These are phyloP conservation scores for Aplocera efformata DNA, from an alignment of 2,888 invertebrate genomes.

Conservation along the genomic window DNA sequence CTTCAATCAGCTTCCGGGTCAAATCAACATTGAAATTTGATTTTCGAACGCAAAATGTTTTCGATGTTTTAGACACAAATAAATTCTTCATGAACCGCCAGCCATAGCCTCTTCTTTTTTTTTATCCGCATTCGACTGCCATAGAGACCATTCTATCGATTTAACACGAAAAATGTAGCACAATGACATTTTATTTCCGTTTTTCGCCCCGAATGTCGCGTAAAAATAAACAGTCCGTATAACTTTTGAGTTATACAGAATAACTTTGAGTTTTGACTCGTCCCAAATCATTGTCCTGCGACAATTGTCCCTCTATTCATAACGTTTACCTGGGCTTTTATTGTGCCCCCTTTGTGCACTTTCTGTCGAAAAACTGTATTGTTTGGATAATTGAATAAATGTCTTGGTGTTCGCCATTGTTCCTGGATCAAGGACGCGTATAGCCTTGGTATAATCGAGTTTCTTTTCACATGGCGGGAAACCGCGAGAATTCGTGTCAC, in stretches of 20 bases:
- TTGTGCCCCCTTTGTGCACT: constrained; percentile 62
- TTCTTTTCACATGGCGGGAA: constrained; percentile 26
- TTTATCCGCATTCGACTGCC: constrained; percentile 38
- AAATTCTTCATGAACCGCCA: constrained; percentile 37
- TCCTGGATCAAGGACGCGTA: constrained; percentile 33
- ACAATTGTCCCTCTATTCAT: constrained; percentile 70
- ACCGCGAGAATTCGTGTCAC: constrained; percentile 3
- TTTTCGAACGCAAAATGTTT: neutral
- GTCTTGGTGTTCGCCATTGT: constrained; percentile 57
- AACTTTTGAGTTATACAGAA: constrained; percentile 48
- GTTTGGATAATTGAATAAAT: constrained; percentile 78
- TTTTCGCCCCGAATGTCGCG: constrained; percentile 39
- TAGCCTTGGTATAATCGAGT: constrained; percentile 33
- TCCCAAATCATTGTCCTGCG: constrained; percentile 60
- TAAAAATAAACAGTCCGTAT: constrained; percentile 63
- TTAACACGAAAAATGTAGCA: constrained; percentile 47
- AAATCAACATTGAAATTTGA: neutral
- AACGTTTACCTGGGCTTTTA: constrained; percentile 62
- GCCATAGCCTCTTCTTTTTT: constrained; percentile 40
- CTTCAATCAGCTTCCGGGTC: neutral
- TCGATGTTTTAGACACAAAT: constrained; percentile 21
- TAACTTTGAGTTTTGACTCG: constrained; percentile 75
- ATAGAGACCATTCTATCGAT: constrained; percentile 45
- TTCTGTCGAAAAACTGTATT: constrained; percentile 67
- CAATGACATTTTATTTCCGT: constrained; percentile 45